Evolutionary conservation across 37 sponge, comb jelly and placozoan species (phyloP).

Genomic region (Chondrosia reniformis): DNA sequence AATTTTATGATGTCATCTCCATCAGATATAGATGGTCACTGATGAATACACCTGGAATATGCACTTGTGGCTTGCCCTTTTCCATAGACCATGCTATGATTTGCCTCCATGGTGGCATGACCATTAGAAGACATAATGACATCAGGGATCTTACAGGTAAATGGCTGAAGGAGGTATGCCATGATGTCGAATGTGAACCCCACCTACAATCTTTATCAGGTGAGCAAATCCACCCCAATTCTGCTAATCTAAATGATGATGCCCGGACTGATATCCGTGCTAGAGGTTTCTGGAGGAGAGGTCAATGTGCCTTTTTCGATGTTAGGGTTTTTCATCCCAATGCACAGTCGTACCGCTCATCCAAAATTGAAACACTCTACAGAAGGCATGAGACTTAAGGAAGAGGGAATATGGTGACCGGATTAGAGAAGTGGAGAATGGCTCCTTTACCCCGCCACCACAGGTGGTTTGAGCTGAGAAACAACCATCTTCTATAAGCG

Average conservation of each 20-base stretch:
- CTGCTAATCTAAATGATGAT: not conserved
- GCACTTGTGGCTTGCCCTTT: not conserved
- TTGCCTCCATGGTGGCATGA: not conserved
- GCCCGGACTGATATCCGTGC: not conserved
- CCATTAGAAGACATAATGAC: not conserved
- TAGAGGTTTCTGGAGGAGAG: not conserved
- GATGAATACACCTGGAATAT: not conserved
- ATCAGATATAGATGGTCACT: not conserved
- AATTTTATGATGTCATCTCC: not conserved
- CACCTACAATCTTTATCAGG: not conserved
- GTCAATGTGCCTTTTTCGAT: not conserved
- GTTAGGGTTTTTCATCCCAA: not conserved
- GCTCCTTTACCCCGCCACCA: not conserved
- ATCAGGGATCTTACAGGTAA: not conserved
- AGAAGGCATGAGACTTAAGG: not conserved
- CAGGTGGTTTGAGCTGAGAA: not conserved
- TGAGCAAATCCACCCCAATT: not conserved
- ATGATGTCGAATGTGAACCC: not conserved
- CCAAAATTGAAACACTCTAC: not conserved
- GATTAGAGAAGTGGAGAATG: not conserved
- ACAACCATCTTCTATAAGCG: not conserved
- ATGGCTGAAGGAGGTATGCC: not conserved
- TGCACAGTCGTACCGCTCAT: not conserved
- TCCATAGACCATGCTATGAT: not conserved
- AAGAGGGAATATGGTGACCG: not conserved